A percentile compares a stretch with the other conserved stretches of the same genome.
Evolutionary conservation across 2,113 vertebrate genomes (phyloP).

Genomic region (Turnix velox): DNA sequence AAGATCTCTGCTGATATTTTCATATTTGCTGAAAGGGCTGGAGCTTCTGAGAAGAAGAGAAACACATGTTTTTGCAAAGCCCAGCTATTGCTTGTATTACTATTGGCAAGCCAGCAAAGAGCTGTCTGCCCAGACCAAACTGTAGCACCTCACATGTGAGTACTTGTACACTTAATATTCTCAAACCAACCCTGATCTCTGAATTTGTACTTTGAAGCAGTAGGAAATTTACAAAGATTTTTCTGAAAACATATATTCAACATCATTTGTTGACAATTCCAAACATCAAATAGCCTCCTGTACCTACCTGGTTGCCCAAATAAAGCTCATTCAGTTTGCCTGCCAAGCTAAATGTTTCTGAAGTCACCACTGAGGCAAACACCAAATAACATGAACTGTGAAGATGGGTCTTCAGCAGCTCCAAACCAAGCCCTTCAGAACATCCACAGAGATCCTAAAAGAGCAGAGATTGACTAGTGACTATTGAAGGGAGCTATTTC

Average conservation of each 20-base stretch:
- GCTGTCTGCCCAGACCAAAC: background rate
- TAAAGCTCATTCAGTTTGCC: background rate
- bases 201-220: background rate
- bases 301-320: slow-evolving; percentile 19
- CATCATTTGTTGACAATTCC: background rate
- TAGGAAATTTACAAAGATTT: background rate
- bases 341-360: slow-evolving; percentile 24
- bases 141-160: background rate
- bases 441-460: background rate
- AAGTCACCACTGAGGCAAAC: background rate
- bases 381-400: background rate
- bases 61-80: background rate
- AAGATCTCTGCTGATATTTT: background rate
- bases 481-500: background rate
- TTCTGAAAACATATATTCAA: background rate
- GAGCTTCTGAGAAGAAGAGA: background rate
- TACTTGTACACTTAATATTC: background rate
- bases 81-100: background rate
- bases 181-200: background rate
- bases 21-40: background rate
- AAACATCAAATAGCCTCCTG: background rate
- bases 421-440: background rate
- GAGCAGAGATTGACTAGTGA: background rate
- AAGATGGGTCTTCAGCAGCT: background rate
- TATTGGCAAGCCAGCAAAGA: background rate